Conservation (phyloP, 2,888 invertebrate genomes). For the Ariolimax columbianus region DNA sequence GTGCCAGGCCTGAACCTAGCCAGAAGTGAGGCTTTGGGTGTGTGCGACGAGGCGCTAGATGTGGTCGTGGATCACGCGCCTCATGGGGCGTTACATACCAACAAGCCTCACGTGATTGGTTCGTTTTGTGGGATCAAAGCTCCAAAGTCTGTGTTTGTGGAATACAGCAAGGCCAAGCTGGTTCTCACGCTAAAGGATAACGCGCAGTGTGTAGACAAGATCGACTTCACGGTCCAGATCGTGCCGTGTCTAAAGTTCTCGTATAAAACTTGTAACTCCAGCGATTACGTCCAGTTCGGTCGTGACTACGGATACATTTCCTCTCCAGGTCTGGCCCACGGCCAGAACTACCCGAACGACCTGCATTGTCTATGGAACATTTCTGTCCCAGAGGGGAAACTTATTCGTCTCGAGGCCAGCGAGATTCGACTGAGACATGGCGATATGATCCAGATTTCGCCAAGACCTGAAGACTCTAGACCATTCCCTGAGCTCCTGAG, state of each 20-base stretch:
- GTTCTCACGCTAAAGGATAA: conserved; percentile 29
- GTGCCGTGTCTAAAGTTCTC: conserved; percentile 28
- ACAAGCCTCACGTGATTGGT: background rate
- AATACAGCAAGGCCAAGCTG: conserved; percentile 31
- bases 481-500: conserved; percentile 18
- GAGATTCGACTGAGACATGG: conserved; percentile 22
- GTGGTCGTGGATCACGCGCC: background rate
- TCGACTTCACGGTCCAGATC: conserved; percentile 28
- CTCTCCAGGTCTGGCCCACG: conserved; percentile 26
- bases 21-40: conserved; percentile 27
- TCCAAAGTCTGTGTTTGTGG: conserved; percentile 37
- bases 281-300: conserved; percentile 11
- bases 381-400: conserved; percentile 22
- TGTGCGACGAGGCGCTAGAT: conserved; percentile 30
- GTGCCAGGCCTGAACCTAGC: conserved; percentile 38
- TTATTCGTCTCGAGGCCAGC: conserved; percentile 20
- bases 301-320: conserved; percentile 39
- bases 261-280: conserved; percentile 25
- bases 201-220: conserved; percentile 44
- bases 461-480: background rate
- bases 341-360: conserved; percentile 38
- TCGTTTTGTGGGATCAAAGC: conserved; percentile 42
- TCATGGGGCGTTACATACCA: background rate
- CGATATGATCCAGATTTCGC: conserved; percentile 25
- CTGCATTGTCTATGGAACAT: conserved; percentile 30